phyloP scores from a whole-genome alignment of 2,113 vertebrate genomes.

The Lontra canadensis region DNA sequence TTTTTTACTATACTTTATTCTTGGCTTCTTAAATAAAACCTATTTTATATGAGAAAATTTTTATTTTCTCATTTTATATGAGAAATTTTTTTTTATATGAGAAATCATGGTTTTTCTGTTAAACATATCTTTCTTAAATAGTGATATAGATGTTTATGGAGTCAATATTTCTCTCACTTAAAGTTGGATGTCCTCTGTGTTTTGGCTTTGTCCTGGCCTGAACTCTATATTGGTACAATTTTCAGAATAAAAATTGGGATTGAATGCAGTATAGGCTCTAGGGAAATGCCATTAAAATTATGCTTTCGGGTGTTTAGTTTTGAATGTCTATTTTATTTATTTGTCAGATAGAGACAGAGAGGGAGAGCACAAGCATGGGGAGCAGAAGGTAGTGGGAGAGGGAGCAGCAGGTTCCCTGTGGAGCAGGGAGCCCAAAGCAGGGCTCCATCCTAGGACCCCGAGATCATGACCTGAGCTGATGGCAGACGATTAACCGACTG shows the following conservation, averaged over 20 bases:
- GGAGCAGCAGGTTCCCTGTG: background rate
- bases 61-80: no score
- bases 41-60: conserved; percentile 71
- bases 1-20: conserved; percentile 56
- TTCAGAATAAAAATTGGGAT: background rate
- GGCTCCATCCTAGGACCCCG: no score
- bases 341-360: background rate
- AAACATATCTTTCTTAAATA: conserved; percentile 62
- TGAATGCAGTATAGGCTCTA: background rate
- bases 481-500: background rate
- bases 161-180: conserved; percentile 47
- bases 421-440: no score
- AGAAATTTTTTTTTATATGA: conserved; percentile 74
- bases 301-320: background rate
- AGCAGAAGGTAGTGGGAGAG: no score
- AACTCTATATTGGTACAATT: background rate
- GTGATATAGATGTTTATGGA: background rate
- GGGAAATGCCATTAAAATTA: background rate
- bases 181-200: background rate
- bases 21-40: conserved; percentile 59
- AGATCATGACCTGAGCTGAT: no score
- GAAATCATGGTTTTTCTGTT: conserved; percentile 31
- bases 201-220: background rate
- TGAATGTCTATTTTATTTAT: background rate
- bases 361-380: background rate